Evolutionary conservation across 1,140 invertebrate species (phyloP).

Genomic region (Drosophila biarmipes): DNA sequence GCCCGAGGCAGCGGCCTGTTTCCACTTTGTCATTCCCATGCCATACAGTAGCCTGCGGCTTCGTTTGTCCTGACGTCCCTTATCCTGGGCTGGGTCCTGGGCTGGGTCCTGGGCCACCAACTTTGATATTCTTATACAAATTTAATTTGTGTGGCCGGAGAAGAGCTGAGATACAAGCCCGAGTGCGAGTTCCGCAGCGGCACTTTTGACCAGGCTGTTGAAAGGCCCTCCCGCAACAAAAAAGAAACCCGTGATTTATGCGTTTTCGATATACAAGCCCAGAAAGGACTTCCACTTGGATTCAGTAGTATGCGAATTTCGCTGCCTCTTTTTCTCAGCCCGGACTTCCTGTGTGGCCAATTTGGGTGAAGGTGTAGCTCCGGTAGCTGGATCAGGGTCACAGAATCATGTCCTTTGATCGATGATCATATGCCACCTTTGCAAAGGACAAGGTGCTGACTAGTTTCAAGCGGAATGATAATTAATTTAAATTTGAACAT

Average conservation of each 20-base stretch:
- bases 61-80: slow-evolving; percentile 40
- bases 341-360: slow-evolving; percentile 72
- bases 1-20: slow-evolving; percentile 24
- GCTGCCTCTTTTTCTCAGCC: slow-evolving; percentile 3
- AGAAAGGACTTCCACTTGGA: neutral
- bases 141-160: slow-evolving; percentile 75
- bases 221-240: slow-evolving; percentile 56
- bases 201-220: slow-evolving; percentile 71
- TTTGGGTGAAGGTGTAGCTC: slow-evolving; percentile 35
- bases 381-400: slow-evolving; percentile 50
- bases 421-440: neutral
- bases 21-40: slow-evolving; percentile 52
- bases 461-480: neutral
- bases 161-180: slow-evolving; percentile 13
- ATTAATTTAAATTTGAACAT: neutral
- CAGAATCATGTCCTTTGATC: slow-evolving; percentile 13
- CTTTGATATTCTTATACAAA: slow-evolving; percentile 78
- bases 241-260: slow-evolving; percentile 73
- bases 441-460: neutral
- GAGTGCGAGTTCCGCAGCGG: slow-evolving; percentile 42
- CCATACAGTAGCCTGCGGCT: slow-evolving; percentile 75
- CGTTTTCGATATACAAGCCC: slow-evolving; percentile 71
- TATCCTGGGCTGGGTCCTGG: slow-evolving; percentile 21
- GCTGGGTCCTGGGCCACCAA: slow-evolving; percentile 66
- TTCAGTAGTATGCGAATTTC: slow-evolving; percentile 55